phyloP scores from a whole-genome alignment of 2,888 invertebrate genomes.

The Entomobrya multifasciata region DNA sequence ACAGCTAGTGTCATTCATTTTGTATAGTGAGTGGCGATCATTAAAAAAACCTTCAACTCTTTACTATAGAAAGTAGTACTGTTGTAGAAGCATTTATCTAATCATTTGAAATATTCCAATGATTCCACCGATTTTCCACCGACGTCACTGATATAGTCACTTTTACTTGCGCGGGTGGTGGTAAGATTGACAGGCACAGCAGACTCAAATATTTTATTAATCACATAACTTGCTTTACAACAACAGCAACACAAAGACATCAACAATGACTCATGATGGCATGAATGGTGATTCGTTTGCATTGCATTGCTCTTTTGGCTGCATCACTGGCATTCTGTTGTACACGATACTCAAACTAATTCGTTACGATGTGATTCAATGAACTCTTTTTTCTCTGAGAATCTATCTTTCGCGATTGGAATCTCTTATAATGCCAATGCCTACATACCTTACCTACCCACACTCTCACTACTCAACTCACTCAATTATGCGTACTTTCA shows the following conservation, averaged over 20 bases:
- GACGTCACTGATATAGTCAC: not conserved
- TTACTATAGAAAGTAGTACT: constrained; percentile 16
- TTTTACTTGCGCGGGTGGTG: constrained; percentile 42
- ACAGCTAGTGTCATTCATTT: constrained; percentile 29
- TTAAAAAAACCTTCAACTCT: not conserved
- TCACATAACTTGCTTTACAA: constrained; percentile 33
- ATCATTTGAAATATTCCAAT: constrained; percentile 63
- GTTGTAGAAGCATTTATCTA: constrained; percentile 19
- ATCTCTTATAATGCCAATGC: no score
- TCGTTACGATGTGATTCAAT: no score
- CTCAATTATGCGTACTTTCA: no score
- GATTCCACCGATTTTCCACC: constrained; percentile 44
- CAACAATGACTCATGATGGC: constrained; percentile 48
- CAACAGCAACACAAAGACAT: not conserved
- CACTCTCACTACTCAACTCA: no score
- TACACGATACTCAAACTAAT: no score
- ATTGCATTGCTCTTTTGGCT: no score
- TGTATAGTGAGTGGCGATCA: not conserved
- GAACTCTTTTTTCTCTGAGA: no score
- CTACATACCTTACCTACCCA: no score
- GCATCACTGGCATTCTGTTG: no score
- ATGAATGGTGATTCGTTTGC: not conserved
- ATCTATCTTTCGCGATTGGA: no score
- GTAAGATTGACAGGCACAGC: constrained; percentile 56
- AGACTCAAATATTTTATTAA: constrained; percentile 55